Base-by-base conservation (phyloP, 2,888 invertebrate genomes). In the Xanthorhoe designata region DNA sequence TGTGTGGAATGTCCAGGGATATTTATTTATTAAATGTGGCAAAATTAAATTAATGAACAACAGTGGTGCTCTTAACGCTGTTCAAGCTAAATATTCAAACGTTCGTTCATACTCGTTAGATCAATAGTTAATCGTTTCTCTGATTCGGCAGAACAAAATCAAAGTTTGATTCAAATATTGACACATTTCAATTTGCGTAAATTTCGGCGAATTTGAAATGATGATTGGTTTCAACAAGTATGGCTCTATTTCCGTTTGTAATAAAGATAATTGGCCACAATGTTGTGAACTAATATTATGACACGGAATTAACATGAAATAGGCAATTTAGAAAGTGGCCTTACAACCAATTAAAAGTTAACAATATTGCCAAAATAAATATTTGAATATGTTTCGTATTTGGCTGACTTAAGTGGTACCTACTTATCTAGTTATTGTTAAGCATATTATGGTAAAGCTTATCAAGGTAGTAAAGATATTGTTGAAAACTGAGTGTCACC, bases 131-230 rank as follows among this genome's bases (percentile, higher is more conserved):
- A 18, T 55, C 50, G 50, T 19, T 18, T 55, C 64, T 64, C 63
- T 47, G 10, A 38, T 0, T 15, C 0, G 4, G 49, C 68, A 58
- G 29, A 38, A 69, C 69, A 67, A 69, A 64, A 67, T 61, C 42
- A 6, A 53, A 52, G 24, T 47, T 17, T 64, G 56, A 57, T 72
- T 49, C 57, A 67, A 72, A 71, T 73, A 71, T 73, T 73, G 58
- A 73, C 66, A 66, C 59, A 66, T 66, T 42, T 50, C 24, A 66
- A 62, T 63, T 59, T 59, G 55, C 50, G 2, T 54, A 17, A 65
- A 45, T 58, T 66, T 62, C 62, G 32, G 55, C 59, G 66, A 66
- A 66, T 56, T 24, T 19, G 10, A 35, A 58, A 61, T 38, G 24
- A 19, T 56, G 53, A 61, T 61, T 66, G 49, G 56, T 61, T 57